phyloP scores from a whole-genome alignment of 2,113 vertebrate species.

The Ardeotis arabs region DNA sequence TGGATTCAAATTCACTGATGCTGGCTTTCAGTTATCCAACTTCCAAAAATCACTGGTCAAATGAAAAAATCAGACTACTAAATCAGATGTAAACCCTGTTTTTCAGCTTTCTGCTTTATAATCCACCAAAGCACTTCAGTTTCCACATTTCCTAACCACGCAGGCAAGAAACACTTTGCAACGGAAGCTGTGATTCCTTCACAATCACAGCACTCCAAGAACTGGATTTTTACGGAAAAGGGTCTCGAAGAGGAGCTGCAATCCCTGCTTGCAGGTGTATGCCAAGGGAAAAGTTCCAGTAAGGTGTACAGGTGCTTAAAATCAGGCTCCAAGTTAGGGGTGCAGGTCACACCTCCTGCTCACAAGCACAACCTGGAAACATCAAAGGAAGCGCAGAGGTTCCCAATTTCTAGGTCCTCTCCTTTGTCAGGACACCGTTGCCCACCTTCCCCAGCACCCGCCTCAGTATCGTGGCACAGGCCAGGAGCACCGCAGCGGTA shows the following conservation, averaged over 20 bases:
- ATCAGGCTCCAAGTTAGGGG: background rate
- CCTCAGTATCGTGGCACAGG: fast-evolving
- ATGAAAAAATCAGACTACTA: background rate
- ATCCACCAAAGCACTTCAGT: background rate
- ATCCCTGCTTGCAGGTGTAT: background rate
- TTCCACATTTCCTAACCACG: background rate
- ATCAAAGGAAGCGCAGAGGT: background rate
- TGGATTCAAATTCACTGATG: background rate
- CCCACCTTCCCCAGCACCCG: background rate
- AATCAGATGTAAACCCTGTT: background rate
- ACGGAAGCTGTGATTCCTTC: background rate
- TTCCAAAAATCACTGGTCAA: background rate
- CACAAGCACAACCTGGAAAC: background rate
- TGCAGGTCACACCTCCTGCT: background rate
- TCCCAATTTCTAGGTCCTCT: background rate
- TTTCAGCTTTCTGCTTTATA: background rate
- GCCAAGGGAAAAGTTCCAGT: background rate
- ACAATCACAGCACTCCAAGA: background rate
- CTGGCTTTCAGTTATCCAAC: background rate
- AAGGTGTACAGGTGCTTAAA: background rate
- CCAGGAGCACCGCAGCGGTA: background rate
- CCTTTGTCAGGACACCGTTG: background rate
- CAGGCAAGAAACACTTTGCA: background rate
- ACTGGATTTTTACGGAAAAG: background rate
- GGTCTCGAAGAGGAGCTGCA: background rate